Percentiles rank a stretch among this genome's conserved stretches.
Evolutionary conservation across 2,113 vertebrate species (phyloP).

Genomic region (human (Homo sapiens)): DNA sequence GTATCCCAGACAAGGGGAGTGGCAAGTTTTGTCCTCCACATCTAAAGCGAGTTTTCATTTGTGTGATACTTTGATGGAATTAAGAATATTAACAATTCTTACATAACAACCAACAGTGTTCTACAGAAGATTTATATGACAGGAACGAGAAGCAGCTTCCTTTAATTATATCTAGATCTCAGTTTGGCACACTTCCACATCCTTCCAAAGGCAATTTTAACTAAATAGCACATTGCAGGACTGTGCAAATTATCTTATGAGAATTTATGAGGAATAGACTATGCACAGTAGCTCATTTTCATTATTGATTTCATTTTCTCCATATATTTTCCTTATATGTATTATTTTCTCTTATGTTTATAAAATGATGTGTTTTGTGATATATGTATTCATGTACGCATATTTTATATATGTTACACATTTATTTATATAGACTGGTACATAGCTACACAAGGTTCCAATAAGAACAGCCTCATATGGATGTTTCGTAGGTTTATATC

Average conservation of each 20-base stretch:
- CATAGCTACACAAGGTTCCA: background rate
- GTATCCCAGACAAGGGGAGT: background rate
- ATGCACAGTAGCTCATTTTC: background rate
- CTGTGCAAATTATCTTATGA: background rate
- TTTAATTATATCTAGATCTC: background rate
- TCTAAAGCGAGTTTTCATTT: background rate
- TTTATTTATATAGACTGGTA: background rate
- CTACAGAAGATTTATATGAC: background rate
- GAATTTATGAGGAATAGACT: background rate
- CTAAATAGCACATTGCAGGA: background rate
- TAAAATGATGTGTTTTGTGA: background rate
- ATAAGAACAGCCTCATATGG: background rate
- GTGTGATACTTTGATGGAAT: background rate
- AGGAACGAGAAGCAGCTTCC: background rate
- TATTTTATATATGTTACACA: background rate
- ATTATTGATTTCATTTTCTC: background rate
- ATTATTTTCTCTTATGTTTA: background rate
- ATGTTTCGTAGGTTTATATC: background rate
- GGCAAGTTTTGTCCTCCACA: background rate
- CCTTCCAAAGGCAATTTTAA: background rate
- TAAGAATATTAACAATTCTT: background rate
- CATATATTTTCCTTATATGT: background rate
- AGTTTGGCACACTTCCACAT: background rate
- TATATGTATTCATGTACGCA: background rate
- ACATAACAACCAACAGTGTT: background rate